Evolutionary conservation across 2,113 vertebrate genomes (phyloP), one percentile per base, ranked within the genome.

Genomic region (Barbus barbus): DNA sequence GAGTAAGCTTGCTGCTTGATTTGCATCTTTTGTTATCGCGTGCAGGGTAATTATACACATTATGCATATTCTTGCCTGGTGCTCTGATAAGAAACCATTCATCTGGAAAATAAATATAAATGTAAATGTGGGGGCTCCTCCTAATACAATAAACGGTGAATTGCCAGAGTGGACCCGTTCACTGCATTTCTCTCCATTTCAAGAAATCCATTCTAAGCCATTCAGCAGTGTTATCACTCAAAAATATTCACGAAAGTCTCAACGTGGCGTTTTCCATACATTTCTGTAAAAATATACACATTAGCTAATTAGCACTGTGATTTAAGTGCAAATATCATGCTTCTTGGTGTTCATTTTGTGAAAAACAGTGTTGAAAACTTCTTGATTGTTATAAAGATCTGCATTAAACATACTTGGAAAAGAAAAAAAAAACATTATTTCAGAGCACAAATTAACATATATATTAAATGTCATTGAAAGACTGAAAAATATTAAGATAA

Each of bases 1-100:
- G 5, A 33, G 18, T 53, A 14, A 56, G 74, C 48, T 22, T 20
- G 6, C 51, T 58, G 51, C 75, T 41, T 41, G 53, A 78, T 78
- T 78, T 78, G 76, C 76, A 60, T 78, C 53, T 78, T 78, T 60
- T 78, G 51, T 78, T 78, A 78, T 78, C 53, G 14, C 38, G 5
- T 36, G 53, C 51, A 18, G n/a, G 53, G 76, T 78, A 78, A 78
- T 78, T 78, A 78, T 41, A 33, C 53, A 78, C 53, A 60, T 63
- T 18, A 63, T 20, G 58, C n/a, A 79, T 79, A 63, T 44, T 79
- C 58, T 44, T 46, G 22, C 36, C 13, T 44, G 36, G n/a, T 28
- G 77, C 77, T 26, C 58, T 63, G 58, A 79, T 79, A 79, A 63
- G 58, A 41, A 79, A 79, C 56, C 58, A 28, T 41, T 41, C 46